Conservation (phyloP, 2,888 invertebrate species). For the Disparrhopalites patrizii region DNA sequence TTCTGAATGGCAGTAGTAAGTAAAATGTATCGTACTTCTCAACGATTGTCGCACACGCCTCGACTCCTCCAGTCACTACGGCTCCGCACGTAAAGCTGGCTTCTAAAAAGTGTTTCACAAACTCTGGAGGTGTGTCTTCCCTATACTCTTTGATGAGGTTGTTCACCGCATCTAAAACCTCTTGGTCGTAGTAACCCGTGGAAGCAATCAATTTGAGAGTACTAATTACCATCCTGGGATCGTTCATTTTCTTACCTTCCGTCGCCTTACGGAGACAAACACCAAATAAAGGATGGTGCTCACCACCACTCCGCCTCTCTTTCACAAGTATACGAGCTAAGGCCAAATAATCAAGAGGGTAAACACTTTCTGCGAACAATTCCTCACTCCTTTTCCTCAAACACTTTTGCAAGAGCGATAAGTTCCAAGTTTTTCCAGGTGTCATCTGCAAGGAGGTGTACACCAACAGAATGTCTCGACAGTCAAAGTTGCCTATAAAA, state of each 20-base stretch:
- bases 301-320: neutral
- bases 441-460: no score
- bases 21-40: conserved; percentile 1
- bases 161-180: conserved; percentile 18
- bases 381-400: neutral
- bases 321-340: neutral
- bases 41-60: neutral
- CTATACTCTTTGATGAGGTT: conserved; percentile 26
- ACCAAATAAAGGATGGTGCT: neutral
- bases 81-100: conserved; percentile 32
- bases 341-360: neutral
- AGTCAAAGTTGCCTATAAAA: no score
- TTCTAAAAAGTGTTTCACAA: conserved; percentile 33
- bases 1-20: no score
- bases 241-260: neutral
- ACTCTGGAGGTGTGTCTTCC: conserved; percentile 25
- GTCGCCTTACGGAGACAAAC: neutral
- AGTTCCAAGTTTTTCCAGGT: no score
- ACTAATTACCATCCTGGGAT: conserved; percentile 26
- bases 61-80: neutral
- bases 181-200: conserved; percentile 27
- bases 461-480: no score
- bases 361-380: neutral
- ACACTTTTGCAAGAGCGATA: neutral
- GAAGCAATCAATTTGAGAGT: conserved; percentile 14